Evolutionary conservation across 2,797 vertebrate species (phyloP).

Genomic region (Schizopygopsis malacanthus): DNA sequence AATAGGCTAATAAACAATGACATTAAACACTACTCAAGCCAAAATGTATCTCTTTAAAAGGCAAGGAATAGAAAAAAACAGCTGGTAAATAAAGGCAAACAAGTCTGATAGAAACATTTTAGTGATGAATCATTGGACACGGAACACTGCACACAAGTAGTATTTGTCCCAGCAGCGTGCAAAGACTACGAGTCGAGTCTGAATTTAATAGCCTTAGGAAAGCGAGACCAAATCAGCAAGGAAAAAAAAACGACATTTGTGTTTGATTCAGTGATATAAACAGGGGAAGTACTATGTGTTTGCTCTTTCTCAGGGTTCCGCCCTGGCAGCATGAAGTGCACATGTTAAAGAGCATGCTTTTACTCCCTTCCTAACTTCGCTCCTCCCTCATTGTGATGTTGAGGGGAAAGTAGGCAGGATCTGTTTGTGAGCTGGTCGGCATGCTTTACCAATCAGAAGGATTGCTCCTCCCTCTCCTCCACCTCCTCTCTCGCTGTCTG

Average conservation of each 20-base stretch:
- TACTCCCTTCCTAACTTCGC: slow-evolving; percentile 3
- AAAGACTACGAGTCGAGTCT: neutral
- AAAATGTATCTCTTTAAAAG: neutral
- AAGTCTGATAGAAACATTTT: neutral
- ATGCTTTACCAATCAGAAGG: slow-evolving; percentile 74
- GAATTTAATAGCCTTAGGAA: slow-evolving; percentile 28
- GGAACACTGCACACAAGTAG: slow-evolving; percentile 30
- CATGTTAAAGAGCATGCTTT: slow-evolving; percentile 46
- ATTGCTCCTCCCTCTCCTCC: slow-evolving; percentile 68
- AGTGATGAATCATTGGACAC: slow-evolving; percentile 13
- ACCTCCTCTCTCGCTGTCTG: slow-evolving; percentile 52
- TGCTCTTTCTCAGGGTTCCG: slow-evolving; percentile 44
- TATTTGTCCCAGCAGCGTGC: neutral
- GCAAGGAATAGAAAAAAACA: neutral
- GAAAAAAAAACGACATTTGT: neutral
- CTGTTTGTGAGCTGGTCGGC: slow-evolving; percentile 51
- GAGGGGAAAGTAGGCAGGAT: slow-evolving; percentile 62
- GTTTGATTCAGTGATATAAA: too few species aligned
- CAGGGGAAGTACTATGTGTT: too few species aligned
- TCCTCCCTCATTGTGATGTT: slow-evolving; percentile 55
- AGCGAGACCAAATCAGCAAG: slow-evolving; percentile 16
- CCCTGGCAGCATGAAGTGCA: slow-evolving; percentile 30
- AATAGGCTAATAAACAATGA: neutral
- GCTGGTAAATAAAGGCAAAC: neutral
- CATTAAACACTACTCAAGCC: neutral